phyloP scores from a whole-genome alignment of 2,888 invertebrate genomes.

The Eristalis pertinax region DNA sequence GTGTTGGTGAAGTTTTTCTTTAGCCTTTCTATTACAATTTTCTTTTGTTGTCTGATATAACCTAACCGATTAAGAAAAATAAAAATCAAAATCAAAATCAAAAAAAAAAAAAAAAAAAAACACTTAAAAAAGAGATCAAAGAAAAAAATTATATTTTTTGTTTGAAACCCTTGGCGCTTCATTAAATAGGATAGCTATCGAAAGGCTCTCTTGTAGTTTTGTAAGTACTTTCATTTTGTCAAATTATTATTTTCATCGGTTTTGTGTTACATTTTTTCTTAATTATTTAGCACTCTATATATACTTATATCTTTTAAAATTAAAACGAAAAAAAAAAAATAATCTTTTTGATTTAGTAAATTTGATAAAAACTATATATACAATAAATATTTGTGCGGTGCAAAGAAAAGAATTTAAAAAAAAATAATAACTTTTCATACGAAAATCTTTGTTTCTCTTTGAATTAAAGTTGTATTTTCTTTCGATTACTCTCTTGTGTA shows the following conservation, averaged over 20 bases:
- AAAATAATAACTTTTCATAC: conserved; percentile 41
- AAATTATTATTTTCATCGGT: conserved; percentile 72
- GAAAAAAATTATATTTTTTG: conserved; percentile 89
- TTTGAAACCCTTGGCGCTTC: conserved; percentile 84
- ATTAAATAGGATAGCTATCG: conserved; percentile 82
- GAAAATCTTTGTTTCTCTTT: not conserved
- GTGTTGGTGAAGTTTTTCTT: conserved; percentile 12
- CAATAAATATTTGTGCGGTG: conserved; percentile 59
- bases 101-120: conserved; percentile 66
- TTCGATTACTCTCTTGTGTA: conserved; percentile 54
- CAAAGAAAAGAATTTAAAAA: conserved; percentile 60
- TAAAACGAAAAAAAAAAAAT: conserved; percentile 46
- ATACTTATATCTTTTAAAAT: conserved; percentile 37
- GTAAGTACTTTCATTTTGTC: conserved; percentile 81
- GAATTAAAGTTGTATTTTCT: conserved; percentile 75
- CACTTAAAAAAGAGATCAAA: conserved; percentile 80
- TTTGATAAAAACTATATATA: conserved; percentile 24
- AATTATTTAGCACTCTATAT: conserved; percentile 61
- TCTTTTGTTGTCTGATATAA: conserved; percentile 33
- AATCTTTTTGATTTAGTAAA: conserved; percentile 53
- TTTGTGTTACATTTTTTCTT: conserved; percentile 74
- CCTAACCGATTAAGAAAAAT: conserved; percentile 58
- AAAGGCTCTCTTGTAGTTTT: conserved; percentile 82
- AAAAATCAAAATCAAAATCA: conserved; percentile 52
- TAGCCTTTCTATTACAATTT: conserved; percentile 24